These are phyloP conservation scores for Tyrannus savana DNA, from an alignment of 2,113 vertebrate genomes.

Conservation along the genomic window DNA sequence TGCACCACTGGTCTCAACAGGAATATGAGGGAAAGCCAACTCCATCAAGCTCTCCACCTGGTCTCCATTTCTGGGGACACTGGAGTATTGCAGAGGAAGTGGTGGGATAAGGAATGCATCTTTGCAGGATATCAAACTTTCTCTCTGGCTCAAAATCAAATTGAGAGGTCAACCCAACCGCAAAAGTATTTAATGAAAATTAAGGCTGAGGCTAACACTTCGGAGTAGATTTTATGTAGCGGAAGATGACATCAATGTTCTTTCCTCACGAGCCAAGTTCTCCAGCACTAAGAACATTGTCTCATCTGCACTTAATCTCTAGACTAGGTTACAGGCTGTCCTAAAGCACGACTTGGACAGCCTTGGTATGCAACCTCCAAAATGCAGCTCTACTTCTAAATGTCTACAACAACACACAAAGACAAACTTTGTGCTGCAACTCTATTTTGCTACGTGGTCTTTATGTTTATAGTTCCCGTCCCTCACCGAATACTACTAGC, in stretches of 20 bases:
- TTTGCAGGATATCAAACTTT: conserved; percentile 15
- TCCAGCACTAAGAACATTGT: not conserved
- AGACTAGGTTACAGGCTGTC: not conserved
- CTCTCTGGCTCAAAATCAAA: conserved; percentile 34
- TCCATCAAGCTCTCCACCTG: not conserved
- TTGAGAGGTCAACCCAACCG: not conserved
- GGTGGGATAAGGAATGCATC: conserved; percentile 19
- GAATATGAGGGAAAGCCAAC: not conserved
- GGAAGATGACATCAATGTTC: conserved; percentile 32
- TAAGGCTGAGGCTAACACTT: conserved; percentile 11
- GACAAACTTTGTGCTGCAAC: not conserved
- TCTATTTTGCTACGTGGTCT: fast-evolving
- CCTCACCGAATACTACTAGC: not conserved
- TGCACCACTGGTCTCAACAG: not conserved
- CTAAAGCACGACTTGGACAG: not conserved
- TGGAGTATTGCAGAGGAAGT: conserved; percentile 8
- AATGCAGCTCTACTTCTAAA: not conserved
- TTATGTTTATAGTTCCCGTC: not conserved
- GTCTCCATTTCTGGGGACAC: conserved; percentile 3
- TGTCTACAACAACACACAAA: not conserved
- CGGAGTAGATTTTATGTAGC: not conserved
- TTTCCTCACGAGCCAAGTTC: not conserved
- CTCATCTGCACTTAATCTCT: not conserved
- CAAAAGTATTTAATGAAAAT: conserved; percentile 9
- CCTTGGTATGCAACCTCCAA: not conserved